These are phyloP conservation scores for Leptodactylus fallax DNA, from an alignment of 2,797 vertebrate species.

Conservation along the genomic window DNA sequence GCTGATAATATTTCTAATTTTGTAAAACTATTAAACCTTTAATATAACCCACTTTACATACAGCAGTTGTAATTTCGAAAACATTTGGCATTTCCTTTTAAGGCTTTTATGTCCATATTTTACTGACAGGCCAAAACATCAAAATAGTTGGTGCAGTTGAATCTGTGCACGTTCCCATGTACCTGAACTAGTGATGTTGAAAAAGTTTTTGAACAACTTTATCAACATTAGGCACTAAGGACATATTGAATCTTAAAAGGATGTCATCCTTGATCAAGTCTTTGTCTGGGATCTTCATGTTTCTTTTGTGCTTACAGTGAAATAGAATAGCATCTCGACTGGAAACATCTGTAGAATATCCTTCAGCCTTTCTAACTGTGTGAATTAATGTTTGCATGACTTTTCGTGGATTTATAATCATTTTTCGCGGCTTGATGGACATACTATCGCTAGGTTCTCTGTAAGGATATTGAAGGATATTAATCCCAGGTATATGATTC, in stretches of 20 bases:
- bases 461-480: slow-evolving; percentile 68
- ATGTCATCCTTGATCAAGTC: slow-evolving; percentile 1
- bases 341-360: neutral
- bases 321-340: neutral
- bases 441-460: slow-evolving; percentile 65
- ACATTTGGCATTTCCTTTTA: neutral
- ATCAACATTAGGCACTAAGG: neutral
- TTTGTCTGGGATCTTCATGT: neutral
- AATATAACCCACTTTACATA: neutral
- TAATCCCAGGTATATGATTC: slow-evolving; percentile 62
- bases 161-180: neutral
- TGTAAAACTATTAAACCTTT: neutral
- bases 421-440: slow-evolving; percentile 60
- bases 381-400: slow-evolving; percentile 69
- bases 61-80: neutral
- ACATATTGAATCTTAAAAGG: neutral
- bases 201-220: neutral
- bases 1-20: neutral
- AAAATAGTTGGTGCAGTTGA: no score
- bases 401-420: slow-evolving; percentile 66
- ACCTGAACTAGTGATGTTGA: neutral
- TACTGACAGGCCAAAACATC: no score
- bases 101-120: neutral
- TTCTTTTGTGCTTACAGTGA: neutral
- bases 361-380: slow-evolving; percentile 11